Evolutionary conservation across 2,888 invertebrate genomes (phyloP).

Genomic region (Noctua pronuba): DNA sequence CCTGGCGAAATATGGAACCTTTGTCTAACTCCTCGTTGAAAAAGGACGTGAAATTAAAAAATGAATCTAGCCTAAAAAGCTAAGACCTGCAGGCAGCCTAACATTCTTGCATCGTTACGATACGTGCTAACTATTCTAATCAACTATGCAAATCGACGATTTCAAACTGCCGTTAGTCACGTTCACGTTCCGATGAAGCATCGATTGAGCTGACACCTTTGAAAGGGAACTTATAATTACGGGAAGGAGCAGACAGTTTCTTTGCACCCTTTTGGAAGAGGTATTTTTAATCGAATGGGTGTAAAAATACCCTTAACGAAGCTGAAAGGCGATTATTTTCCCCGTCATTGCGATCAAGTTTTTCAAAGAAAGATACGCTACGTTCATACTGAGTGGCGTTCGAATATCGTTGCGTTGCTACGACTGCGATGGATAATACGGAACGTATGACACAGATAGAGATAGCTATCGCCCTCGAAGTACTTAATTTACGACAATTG

Average conservation of each 20-base stretch:
- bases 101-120: slow-evolving; percentile 31
- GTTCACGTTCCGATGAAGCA: slow-evolving; percentile 33
- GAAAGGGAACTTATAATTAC: slow-evolving; percentile 30
- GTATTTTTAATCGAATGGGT: neutral
- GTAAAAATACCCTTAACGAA: too few species aligned
- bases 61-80: slow-evolving; percentile 10
- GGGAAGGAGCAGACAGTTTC: neutral
- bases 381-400: too few species aligned
- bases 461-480: too few species aligned
- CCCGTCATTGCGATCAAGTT: too few species aligned
- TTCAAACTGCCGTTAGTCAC: slow-evolving; percentile 58
- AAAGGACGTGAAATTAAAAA: neutral
- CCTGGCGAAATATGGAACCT: neutral
- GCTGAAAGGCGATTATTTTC: too few species aligned
- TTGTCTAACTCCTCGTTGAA: neutral
- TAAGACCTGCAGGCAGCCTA: slow-evolving; percentile 2
- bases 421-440: too few species aligned
- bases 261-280: neutral
- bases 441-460: too few species aligned
- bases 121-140: slow-evolving; percentile 61
- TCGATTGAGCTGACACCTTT: slow-evolving; percentile 17
- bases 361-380: too few species aligned
- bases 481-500: too few species aligned
- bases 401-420: too few species aligned
- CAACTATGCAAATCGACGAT: slow-evolving; percentile 48